Evolutionary conservation across 2,888 invertebrate genomes (phyloP).

Genomic region (Tortrix viridana): DNA sequence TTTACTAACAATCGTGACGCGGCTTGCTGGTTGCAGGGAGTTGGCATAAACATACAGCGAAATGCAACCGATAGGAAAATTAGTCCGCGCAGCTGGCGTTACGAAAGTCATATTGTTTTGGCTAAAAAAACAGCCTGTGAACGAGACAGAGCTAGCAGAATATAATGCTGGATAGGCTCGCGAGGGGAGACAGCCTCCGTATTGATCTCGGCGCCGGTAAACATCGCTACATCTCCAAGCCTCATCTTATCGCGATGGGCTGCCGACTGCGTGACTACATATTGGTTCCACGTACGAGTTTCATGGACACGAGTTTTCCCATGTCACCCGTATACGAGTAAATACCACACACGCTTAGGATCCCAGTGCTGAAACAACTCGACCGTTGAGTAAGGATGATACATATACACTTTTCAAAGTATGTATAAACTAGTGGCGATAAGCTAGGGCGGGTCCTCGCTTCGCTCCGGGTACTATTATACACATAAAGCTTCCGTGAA

Average conservation of each 20-base stretch:
- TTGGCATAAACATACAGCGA: too few relatives aligned
- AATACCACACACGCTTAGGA: neutral
- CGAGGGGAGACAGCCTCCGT: slow-evolving; percentile 69
- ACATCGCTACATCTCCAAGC: slow-evolving; percentile 53
- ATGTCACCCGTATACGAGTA: slow-evolving; percentile 2
- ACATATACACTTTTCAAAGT: too few relatives aligned
- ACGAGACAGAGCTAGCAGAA: slow-evolving; percentile 38
- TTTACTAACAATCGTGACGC: too few relatives aligned
- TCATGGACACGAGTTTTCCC: slow-evolving; percentile 21
- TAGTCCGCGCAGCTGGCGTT: slow-evolving; percentile 22
- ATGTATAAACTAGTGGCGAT: too few relatives aligned
- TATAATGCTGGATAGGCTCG: slow-evolving; percentile 45
- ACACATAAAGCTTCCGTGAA: too few relatives aligned
- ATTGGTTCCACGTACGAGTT: slow-evolving; percentile 34
- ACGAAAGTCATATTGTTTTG: slow-evolving; percentile 29
- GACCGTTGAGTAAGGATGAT: too few relatives aligned
- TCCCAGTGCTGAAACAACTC: too few relatives aligned
- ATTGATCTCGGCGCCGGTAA: slow-evolving; percentile 65
- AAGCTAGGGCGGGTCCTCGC: too few relatives aligned
- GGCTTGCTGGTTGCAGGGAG: too few relatives aligned
- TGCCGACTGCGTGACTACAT: slow-evolving; percentile 32
- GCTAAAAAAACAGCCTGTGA: slow-evolving; percentile 35
- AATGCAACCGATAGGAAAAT: slow-evolving; percentile 3
- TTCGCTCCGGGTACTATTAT: too few relatives aligned
- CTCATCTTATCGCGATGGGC: slow-evolving; percentile 40